Evolutionary conservation across 2,888 invertebrate genomes (phyloP).

Genomic region (Neocrepidodera transversa): DNA sequence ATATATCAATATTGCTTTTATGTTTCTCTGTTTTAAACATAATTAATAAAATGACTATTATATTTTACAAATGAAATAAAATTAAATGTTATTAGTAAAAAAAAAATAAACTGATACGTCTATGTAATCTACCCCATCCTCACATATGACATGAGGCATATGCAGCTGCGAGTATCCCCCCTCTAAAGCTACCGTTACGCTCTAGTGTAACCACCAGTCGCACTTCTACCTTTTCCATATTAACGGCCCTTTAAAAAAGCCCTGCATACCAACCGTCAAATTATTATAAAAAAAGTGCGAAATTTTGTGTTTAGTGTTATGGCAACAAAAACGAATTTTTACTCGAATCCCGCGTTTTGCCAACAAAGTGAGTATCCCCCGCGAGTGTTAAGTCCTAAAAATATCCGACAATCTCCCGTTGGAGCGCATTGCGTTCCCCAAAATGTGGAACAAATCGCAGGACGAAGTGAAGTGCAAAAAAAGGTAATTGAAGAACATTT

Average conservation of each 20-base stretch:
- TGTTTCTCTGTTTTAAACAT: no score
- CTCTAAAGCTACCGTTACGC: conserved; percentile 53
- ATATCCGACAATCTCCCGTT: conserved; percentile 55
- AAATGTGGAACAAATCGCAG: conserved; percentile 45
- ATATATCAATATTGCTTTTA: no score
- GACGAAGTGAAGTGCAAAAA: conserved; percentile 40
- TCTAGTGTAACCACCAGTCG: conserved; percentile 49
- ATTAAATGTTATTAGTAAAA: no score
- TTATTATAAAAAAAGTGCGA: neutral
- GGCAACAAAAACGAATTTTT: conserved; percentile 64
- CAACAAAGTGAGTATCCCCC: conserved; percentile 73
- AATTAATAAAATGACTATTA: no score
- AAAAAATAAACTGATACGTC: conserved; percentile 45
- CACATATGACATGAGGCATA: conserved; percentile 58
- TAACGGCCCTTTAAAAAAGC: conserved; percentile 29
- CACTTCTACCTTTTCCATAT: conserved; percentile 43
- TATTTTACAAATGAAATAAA: no score
- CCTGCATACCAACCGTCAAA: conserved; percentile 18
- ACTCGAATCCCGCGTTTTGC: conserved; percentile 82
- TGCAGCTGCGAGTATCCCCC: conserved; percentile 57
- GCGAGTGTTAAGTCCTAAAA: conserved; percentile 41
- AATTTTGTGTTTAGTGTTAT: conserved; percentile 33
- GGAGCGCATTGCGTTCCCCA: conserved; percentile 55
- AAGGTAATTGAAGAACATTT: conserved; percentile 45
- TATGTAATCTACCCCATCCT: conserved; percentile 58